Percentiles rank a stretch among this genome's conserved stretches.
Evolutionary conservation across 2,797 vertebrate genomes (phyloP).

Genomic region (Girardinus metallicus): DNA sequence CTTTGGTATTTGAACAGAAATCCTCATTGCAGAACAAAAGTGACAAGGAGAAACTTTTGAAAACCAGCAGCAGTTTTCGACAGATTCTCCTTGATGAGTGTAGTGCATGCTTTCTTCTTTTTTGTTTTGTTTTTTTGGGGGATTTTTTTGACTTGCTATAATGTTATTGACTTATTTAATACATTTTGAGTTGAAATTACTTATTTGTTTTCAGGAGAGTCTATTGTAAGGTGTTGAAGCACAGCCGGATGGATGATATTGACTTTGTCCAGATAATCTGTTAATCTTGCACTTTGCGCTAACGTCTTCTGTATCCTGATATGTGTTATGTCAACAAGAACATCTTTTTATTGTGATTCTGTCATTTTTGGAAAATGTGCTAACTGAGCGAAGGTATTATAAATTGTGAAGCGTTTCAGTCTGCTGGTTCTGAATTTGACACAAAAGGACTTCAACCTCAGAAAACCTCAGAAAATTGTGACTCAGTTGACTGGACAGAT

Average conservation of each 20-base stretch:
- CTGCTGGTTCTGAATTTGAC: slow-evolving; percentile 1
- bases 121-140: slow-evolving; percentile 4
- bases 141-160: slow-evolving; percentile 13
- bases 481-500: slow-evolving; percentile 12
- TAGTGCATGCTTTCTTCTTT: slow-evolving; percentile 14
- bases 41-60: slow-evolving; percentile 61
- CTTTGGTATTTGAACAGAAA: neutral
- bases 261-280: slow-evolving; percentile 18
- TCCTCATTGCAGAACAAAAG: slow-evolving; percentile 44
- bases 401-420: slow-evolving; percentile 32
- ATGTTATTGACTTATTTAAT: slow-evolving; percentile 36
- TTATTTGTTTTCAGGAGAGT: slow-evolving; percentile 15
- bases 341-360: slow-evolving; percentile 29
- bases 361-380: slow-evolving; percentile 26
- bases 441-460: neutral
- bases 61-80: slow-evolving; percentile 76
- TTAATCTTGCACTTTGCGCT: slow-evolving; percentile 25
- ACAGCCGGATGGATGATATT: slow-evolving; percentile 6
- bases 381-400: slow-evolving; percentile 12
- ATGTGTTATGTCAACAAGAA: slow-evolving; percentile 22
- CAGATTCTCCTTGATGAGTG: slow-evolving; percentile 54
- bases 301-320: slow-evolving; percentile 27
- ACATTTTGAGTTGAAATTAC: slow-evolving; percentile 38
- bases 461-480: slow-evolving; percentile 8
- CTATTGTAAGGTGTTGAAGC: slow-evolving; percentile 9